Evolutionary conservation across 2,113 vertebrate species (phyloP), one percentile per base, ranked within the genome.

Genomic region (Siniperca chuatsi): DNA sequence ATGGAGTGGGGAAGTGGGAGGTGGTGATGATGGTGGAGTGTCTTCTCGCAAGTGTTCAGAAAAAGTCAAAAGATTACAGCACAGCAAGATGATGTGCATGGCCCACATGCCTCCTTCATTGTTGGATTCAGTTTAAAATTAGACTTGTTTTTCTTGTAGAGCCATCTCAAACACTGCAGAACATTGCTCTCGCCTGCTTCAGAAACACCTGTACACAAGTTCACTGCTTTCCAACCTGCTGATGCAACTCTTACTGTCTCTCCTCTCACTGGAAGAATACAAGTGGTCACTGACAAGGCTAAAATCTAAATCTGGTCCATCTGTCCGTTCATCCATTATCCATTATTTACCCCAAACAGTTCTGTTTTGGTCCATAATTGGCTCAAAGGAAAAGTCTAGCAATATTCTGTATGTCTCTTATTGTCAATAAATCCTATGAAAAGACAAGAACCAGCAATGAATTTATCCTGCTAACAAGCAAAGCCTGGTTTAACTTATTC

Each of bases 111-210:
- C 60, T 64, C 78, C 55, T 75, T 72, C 73, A 66, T 71, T 83
- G 46, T 33, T 67, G 21, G 50, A 78, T 52, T 78, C 23, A 65
- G 83, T 90, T 90, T 74, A 81, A 88, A 88, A 81, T 88, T 74
- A 75, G 85, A 81, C 78, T 46, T 76, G 46, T 69, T 66, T 81
- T 79, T 81, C 65, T 87, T 65, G 54, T 66, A 65, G 15, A 79
- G 78, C 85, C 71, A 61, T 83, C 67, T 60, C 44, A 40, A 82
- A 87, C 87, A 76, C 61, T 40, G 65, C 75, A 66, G 57, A 69
- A 75, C 73, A 70, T 73, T 23, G 55, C 62, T 65, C 46, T 35
- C 5, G 33, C 25, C 8, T 52, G 16, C 66, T 79, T 50, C 48
- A 29, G 29, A 69, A 79, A 62, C 54, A 87, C 10, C 77, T 75